Evolutionary conservation across 2,888 invertebrate genomes (phyloP).

Genomic region (Meghimatium bilineatum): DNA sequence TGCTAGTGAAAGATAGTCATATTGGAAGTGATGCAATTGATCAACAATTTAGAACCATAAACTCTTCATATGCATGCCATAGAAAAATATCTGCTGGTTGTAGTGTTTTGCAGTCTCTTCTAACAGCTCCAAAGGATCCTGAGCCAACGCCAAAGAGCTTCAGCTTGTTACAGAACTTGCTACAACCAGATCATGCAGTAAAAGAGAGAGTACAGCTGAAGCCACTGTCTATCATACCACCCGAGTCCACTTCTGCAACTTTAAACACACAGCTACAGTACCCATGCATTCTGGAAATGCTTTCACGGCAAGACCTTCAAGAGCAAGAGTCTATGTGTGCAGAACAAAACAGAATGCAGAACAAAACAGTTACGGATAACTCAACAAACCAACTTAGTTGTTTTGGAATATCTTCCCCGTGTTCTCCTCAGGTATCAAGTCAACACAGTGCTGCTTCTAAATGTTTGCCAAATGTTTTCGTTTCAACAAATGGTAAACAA

Average conservation of each 20-base stretch:
- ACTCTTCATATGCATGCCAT: background rate
- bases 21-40: background rate
- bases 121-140: constrained; percentile 14
- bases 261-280: background rate
- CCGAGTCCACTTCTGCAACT: background rate
- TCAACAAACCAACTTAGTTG: background rate
- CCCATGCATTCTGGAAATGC: constrained; percentile 3
- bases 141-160: background rate
- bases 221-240: background rate
- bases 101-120: constrained; percentile 29
- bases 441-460: background rate
- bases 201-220: background rate
- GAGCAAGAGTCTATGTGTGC: background rate
- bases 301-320: background rate
- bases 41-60: background rate
- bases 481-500: background rate
- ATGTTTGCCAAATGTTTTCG: background rate
- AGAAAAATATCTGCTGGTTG: background rate
- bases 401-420: background rate
- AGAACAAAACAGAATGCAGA: too few species aligned
- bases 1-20: background rate
- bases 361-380: background rate
- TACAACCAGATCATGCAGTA: background rate
- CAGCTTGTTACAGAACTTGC: constrained; percentile 26
- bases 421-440: background rate